A percentile compares a stretch with the other conserved stretches of the same genome.
Evolutionary conservation across 2,113 vertebrate genomes (phyloP).

Genomic region (Montifringilla adamsi): DNA sequence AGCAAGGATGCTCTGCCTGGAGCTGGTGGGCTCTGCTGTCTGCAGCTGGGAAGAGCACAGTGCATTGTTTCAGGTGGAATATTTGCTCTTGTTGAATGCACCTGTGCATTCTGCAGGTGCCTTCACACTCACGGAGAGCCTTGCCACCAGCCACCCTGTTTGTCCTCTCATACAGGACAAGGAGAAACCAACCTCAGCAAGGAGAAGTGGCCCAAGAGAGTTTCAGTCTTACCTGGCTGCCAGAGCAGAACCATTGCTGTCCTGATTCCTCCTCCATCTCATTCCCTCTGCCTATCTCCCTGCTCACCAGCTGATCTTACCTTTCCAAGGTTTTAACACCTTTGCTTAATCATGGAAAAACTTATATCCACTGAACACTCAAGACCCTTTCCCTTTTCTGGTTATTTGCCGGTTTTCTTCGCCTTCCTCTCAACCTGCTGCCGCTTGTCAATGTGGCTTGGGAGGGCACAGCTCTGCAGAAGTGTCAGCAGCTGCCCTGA

Average conservation of each 20-base stretch:
- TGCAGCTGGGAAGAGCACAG: neutral
- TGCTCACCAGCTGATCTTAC: neutral
- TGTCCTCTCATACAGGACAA: rapidly evolving
- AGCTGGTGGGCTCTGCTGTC: neutral
- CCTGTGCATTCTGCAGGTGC: neutral
- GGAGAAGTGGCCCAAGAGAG: neutral
- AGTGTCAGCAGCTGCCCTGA: neutral
- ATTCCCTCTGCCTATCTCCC: neutral
- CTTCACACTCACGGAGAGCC: rapidly evolving
- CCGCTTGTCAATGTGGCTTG: neutral
- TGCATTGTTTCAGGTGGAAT: neutral
- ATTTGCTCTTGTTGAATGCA: neutral
- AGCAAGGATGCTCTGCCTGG: neutral
- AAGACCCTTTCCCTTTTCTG: neutral
- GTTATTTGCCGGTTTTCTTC: neutral
- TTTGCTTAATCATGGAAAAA: neutral
- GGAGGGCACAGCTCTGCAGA: neutral
- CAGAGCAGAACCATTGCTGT: neutral
- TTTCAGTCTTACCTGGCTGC: neutral
- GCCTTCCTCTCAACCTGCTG: neutral
- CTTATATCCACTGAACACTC: neutral
- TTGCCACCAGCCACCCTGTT: neutral
- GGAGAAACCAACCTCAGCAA: neutral
- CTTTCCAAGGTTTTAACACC: neutral
- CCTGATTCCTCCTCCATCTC: neutral